phyloP scores from a whole-genome alignment of 2,888 invertebrate species.

The Drosophila engyochracea region DNA sequence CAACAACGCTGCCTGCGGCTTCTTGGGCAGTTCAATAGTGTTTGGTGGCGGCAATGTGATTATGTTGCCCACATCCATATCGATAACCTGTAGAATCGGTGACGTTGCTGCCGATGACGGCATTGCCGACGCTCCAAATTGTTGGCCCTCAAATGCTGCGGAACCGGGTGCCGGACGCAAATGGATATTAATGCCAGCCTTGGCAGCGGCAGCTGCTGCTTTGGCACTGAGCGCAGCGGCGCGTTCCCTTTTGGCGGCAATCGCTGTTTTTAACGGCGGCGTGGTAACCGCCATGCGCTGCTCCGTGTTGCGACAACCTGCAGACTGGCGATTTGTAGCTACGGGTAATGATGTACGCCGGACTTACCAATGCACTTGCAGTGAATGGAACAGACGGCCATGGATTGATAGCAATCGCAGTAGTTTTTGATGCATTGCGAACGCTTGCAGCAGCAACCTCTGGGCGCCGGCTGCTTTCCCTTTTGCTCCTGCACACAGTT shows the following conservation, averaged over 20 bases:
- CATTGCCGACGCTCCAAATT: background rate
- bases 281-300: constrained; percentile 27
- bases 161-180: constrained; percentile 24
- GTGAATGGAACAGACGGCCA: constrained; percentile 55
- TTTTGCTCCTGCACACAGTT: constrained; percentile 20
- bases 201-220: constrained; percentile 60
- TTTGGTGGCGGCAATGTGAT: constrained; percentile 40
- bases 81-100: constrained; percentile 28
- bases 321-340: background rate
- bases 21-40: constrained; percentile 6
- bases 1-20: background rate
- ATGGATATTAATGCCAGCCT: constrained; percentile 47
- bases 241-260: constrained; percentile 45
- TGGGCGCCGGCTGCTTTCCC: constrained; percentile 38
- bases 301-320: constrained; percentile 68
- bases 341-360: background rate
- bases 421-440: constrained; percentile 74
- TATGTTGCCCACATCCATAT: constrained; percentile 25
- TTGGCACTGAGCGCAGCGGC: constrained; percentile 59
- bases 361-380: constrained; percentile 70
- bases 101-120: constrained; percentile 1
- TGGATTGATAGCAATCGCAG: constrained; percentile 74
- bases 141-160: constrained; percentile 4
- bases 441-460: constrained; percentile 69
- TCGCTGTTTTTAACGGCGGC: constrained; percentile 38